Base-by-base conservation (phyloP, 2,888 invertebrate species). In the Volucella inflata region DNA sequence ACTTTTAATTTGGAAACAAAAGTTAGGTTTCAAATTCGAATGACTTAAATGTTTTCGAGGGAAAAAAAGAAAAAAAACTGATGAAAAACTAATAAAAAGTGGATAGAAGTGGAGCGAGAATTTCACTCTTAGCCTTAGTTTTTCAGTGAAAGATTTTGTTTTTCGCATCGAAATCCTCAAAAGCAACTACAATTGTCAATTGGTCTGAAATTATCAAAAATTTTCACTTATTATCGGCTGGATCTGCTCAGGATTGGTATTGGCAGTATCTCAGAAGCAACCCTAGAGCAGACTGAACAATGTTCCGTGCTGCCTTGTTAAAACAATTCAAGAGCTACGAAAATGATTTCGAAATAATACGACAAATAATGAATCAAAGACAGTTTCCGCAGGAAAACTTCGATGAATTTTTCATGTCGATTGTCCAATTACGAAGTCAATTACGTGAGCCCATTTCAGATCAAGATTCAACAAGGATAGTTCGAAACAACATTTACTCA, bases 201-300 rank as follows among this genome's bases (percentile, higher is more conserved):
- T 70, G 62, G 70, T 30, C 36, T 0, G 59, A 70, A 44, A 55
- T 76, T 1, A 1, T 70, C 0, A 44, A 64, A 11, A 71, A 76
- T n/a, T 83, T 78, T 6, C 77, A 72, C 14, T 38, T 68, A 0
- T n/a, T 77, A 12, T 10, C 77, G 1, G 9, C 50, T 0, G 83
- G 77, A 0, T 16, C 48, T 8, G 78, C 74, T 6, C 48, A 30
- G 14, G 70, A 83, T n/a, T 68, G 74, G 74, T 83, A 77, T 16
- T 78, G 78, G 74, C 44, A 64, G 1, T 68, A 68, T 10, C 12
- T 74, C 0, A 68, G 59, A 8, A 78, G 50, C 2, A 60, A 68
- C 59, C 21, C n/a, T 11, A 30, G 14, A 9, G 14, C 16, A 11
- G 60, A 59, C 21, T 83, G 83, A 74, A 30, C 64, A 11, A 55